These are phyloP conservation scores for Buathra laborator DNA, from an alignment of 2,888 invertebrate species.

Conservation along the genomic window DNA sequence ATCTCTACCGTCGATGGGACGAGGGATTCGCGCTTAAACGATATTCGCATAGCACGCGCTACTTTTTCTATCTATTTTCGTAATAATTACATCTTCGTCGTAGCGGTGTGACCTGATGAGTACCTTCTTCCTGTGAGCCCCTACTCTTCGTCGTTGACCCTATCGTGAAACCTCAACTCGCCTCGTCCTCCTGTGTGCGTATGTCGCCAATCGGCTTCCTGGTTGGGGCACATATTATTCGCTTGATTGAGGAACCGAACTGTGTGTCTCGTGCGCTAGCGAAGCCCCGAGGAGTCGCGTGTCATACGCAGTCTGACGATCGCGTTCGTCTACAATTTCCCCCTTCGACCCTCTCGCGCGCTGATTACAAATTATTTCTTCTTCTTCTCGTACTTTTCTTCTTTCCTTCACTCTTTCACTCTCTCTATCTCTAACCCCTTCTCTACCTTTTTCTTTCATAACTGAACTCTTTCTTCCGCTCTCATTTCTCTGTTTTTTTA, in stretches of 20 bases:
- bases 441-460: constrained; percentile 11
- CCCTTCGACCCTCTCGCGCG: constrained; percentile 6
- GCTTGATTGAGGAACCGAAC: constrained; percentile 80
- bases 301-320: constrained; percentile 69
- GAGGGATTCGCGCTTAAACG: background rate
- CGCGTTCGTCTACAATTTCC: constrained; percentile 66
- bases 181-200: constrained; percentile 71
- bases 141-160: constrained; percentile 68
- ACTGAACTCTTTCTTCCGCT: constrained; percentile 28
- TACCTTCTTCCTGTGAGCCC: constrained; percentile 82
- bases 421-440: constrained; percentile 2
- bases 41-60: background rate
- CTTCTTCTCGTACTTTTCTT: constrained; percentile 15
- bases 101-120: constrained; percentile 79
- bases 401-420: constrained; percentile 18
- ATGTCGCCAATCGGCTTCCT: constrained; percentile 81
- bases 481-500: background rate
- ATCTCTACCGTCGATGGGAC: no score
- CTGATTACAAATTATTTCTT: constrained; percentile 24
- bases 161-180: constrained; percentile 63
- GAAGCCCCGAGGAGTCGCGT: constrained; percentile 71
- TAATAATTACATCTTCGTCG: constrained; percentile 56
- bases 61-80: constrained; percentile 54
- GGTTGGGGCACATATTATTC: constrained; percentile 81
- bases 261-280: constrained; percentile 76